These are phyloP conservation scores for Myotis lucifugus DNA, from an alignment of 2,113 vertebrate species.

Conservation along the genomic window DNA sequence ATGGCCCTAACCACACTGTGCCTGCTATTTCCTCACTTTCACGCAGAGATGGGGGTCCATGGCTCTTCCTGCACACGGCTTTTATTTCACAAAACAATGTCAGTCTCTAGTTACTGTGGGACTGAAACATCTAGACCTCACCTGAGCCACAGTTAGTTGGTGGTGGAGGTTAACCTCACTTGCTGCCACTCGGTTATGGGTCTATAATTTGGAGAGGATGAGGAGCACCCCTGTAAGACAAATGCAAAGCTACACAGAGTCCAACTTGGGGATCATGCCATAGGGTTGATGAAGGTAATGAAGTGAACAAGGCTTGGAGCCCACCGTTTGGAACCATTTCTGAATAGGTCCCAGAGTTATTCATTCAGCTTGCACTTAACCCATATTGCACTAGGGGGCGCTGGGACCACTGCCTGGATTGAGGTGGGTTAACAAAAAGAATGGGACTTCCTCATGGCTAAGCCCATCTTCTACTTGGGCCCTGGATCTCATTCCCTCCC, in stretches of 20 bases:
- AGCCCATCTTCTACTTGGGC: neutral
- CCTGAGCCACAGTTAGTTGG: neutral
- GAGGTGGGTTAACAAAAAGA: neutral
- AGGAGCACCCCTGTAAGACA: neutral
- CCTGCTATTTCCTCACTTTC: neutral
- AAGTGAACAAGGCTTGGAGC: neutral
- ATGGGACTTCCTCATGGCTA: neutral
- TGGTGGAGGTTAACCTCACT: neutral
- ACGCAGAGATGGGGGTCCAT: neutral
- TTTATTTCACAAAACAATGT: neutral
- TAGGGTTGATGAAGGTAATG: neutral
- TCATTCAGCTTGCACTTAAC: neutral
- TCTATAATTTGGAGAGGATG: neutral
- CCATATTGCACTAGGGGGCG: neutral
- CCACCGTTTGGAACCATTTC: neutral
- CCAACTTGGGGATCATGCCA: neutral
- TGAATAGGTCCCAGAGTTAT: neutral
- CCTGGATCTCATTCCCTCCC: neutral
- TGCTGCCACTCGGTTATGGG: neutral
- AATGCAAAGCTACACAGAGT: neutral
- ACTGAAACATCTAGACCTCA: neutral
- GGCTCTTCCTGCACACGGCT: neutral
- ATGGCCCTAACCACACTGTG: neutral
- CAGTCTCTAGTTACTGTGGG: neutral
- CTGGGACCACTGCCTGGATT: neutral